phyloP scores from a whole-genome alignment of 2,113 vertebrate genomes.

The Orcinus orca region DNA sequence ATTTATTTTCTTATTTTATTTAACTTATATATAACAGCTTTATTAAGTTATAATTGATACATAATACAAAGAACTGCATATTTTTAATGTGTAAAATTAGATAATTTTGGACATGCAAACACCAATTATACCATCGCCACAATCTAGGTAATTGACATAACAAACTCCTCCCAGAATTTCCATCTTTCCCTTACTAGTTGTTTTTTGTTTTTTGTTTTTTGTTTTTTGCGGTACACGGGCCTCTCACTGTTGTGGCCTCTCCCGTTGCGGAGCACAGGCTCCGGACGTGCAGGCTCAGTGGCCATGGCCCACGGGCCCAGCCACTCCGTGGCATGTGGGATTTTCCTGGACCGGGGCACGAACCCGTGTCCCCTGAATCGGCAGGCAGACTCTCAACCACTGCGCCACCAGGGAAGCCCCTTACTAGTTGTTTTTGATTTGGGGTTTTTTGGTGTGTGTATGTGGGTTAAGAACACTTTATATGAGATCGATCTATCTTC shows the following conservation, averaged over 20 bases:
- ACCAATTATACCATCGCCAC: neutral
- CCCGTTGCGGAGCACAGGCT: no score
- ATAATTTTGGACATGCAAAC: neutral
- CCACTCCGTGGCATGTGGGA: no score
- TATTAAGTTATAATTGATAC: neutral
- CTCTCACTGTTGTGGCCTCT: no score
- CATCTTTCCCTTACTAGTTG: neutral
- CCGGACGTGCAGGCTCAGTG: no score
- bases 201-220: neutral
- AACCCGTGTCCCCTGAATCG: no score
- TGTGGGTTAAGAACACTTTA: neutral
- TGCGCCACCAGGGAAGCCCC: no score
- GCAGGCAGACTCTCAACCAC: no score
- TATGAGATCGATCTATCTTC: neutral
- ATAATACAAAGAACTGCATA: neutral
- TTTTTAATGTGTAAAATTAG: neutral
- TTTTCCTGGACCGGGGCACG: no score
- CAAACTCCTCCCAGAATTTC: neutral
- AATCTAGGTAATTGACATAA: neutral
- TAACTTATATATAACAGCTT: neutral
- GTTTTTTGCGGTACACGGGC: no score
- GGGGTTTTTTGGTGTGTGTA: neutral
- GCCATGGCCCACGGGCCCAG: no score
- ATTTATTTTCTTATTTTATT: no score
- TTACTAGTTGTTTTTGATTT: neutral